Percentiles rank a stretch among this genome's conserved stretches.
These are phyloP conservation scores for Sylvicola cinctus DNA, from an alignment of 2,888 invertebrate species.

Conservation along the genomic window DNA sequence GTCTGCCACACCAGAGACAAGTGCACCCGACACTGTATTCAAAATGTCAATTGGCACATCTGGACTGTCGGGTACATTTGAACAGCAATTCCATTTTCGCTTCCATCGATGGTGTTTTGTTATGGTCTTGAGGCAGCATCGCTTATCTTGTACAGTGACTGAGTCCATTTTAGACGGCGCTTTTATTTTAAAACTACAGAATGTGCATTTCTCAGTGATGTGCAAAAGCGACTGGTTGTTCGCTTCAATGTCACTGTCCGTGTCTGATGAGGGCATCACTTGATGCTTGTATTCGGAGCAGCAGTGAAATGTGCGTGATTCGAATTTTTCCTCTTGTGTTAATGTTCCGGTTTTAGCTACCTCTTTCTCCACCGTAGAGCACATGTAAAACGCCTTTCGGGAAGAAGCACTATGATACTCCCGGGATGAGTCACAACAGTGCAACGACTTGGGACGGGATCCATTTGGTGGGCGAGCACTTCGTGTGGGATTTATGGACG, in stretches of 20 bases:
- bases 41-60: constrained; percentile 30
- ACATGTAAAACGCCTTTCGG: constrained; percentile 24
- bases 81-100: constrained; percentile 37
- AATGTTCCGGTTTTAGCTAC: constrained; percentile 14
- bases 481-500: constrained; percentile 17
- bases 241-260: constrained; percentile 14
- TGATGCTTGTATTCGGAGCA: constrained; percentile 21
- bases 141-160: constrained; percentile 10
- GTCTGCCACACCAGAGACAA: constrained; percentile 9
- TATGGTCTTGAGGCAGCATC: constrained; percentile 17
- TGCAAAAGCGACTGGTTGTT: constrained; percentile 14
- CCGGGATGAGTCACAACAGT: constrained; percentile 26
- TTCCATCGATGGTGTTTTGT: constrained; percentile 27
- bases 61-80: constrained; percentile 35
- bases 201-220: constrained; percentile 23
- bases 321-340: constrained; percentile 8
- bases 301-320: constrained; percentile 22
- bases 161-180: constrained; percentile 12
- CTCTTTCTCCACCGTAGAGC: constrained; percentile 30
- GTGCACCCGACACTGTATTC: constrained; percentile 16
- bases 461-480: constrained; percentile 6
- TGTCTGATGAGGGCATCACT: constrained; percentile 9
- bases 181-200: constrained; percentile 23
- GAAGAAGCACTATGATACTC: constrained; percentile 18
- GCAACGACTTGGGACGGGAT: constrained; percentile 20